Evolutionary conservation across 1,140 invertebrate species (phyloP), one percentile per base, ranked within the genome.

Genomic region (Atta cephalotes): DNA sequence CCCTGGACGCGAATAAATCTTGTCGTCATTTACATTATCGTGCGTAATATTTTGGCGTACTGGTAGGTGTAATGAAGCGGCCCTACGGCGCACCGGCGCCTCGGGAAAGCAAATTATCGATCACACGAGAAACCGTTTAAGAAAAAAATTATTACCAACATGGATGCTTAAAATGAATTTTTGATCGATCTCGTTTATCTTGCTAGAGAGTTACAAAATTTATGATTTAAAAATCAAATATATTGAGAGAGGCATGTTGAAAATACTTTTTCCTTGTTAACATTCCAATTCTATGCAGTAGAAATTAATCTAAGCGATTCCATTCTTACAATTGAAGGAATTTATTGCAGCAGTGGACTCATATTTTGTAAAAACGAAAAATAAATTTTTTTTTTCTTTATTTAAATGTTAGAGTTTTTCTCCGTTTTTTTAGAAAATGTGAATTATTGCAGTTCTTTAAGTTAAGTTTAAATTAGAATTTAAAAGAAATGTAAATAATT

Each of bases 1-100:
- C 70, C 80, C 68, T 28, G 56, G 25, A 60, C 68, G 4, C 70
- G 56, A 76, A 76, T 84, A 84, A 84, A 84, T 84, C 70, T 60
- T 21, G 14, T 28, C 80, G 80, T 49, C 70, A 74, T 84, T 84
- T 84, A 84, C 39, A 84, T 84, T 84, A 84, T 76, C 80, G 70
- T 76, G 56, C 56, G 70, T 76, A 84, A 76, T 84, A 76, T 84
- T 84, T 84, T 60, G 80, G 70, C 80, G 39, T 35, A 62, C n/a
- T 31, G 65, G 49, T 39, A 62, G 53, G 21, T 28, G 58, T 39
- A 31, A 66, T 66, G 45, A 79, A 79, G 56, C 56, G 39, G 58
- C 74, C 56, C 16, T 10, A 21, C 76, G 58, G 60, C 35, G 35
- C 45, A 63, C 78, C n/a, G 31, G 10, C 49, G 10, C 39, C 10